These are phyloP conservation scores for Acleris literana DNA, from an alignment of 2,888 invertebrate species.

Conservation along the genomic window DNA sequence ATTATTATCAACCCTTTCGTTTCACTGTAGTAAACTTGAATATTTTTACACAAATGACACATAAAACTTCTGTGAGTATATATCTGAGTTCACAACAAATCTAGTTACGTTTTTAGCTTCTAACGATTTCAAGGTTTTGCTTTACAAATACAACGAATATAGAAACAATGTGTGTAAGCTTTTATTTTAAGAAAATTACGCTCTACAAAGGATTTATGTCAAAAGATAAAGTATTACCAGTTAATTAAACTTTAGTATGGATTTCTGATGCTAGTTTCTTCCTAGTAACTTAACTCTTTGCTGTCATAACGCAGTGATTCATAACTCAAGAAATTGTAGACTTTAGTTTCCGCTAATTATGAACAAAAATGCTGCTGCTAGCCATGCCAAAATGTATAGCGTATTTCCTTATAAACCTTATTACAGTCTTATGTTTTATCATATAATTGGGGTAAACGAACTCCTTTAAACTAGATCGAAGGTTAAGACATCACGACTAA, in stretches of 20 bases:
- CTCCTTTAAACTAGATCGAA: constrained; percentile 1
- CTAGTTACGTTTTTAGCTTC: too few relatives aligned
- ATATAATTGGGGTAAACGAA: constrained; percentile 5
- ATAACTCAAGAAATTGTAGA: constrained; percentile 5
- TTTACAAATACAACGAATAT: too few relatives aligned
- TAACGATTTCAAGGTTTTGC: too few relatives aligned
- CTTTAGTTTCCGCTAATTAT: neutral
- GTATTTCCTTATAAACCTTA: neutral
- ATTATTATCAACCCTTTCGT: too few relatives aligned
- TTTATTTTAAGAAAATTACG: too few relatives aligned
- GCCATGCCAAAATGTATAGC: neutral
- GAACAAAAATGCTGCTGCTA: neutral
- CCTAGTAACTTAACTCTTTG: constrained; percentile 23
- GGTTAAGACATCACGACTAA: constrained; percentile 17
- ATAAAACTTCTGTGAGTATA: too few relatives aligned
- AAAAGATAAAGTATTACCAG: too few relatives aligned
- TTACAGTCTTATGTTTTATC: neutral
- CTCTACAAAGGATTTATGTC: too few relatives aligned
- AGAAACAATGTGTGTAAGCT: too few relatives aligned
- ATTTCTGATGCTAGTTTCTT: constrained; percentile 3
- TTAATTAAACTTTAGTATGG: neutral
- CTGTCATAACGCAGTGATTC: constrained; percentile 25
- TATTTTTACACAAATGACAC: too few relatives aligned
- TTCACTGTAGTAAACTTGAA: too few relatives aligned
- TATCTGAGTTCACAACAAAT: too few relatives aligned